Conservation (phyloP, 2,888 invertebrate genomes). For the Drosophila vallismaia region DNA sequence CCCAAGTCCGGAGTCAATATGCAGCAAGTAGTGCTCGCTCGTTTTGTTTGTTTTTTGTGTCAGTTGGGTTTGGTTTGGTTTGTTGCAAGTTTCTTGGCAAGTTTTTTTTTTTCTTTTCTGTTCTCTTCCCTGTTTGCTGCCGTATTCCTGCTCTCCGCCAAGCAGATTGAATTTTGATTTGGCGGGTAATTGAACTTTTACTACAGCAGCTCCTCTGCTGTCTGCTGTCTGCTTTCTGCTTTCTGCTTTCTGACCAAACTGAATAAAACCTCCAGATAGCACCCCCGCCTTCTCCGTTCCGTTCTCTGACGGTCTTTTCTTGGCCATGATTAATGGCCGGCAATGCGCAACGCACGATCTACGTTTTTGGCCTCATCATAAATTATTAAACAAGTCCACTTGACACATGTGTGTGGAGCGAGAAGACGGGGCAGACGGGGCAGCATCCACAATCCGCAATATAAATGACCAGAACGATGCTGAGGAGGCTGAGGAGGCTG, state of each 20-base stretch:
- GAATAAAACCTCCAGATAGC: conserved; percentile 35
- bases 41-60: conserved; percentile 51
- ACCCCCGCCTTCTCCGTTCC: conserved; percentile 4
- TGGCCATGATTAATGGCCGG: conserved; percentile 76
- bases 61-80: conserved; percentile 4
- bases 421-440: not conserved
- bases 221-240: conserved; percentile 14
- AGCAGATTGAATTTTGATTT: conserved; percentile 81
- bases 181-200: conserved; percentile 81
- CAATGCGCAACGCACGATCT: conserved; percentile 78
- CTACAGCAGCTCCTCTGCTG: conserved; percentile 42
- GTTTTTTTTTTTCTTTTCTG: not conserved
- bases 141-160: conserved; percentile 58
- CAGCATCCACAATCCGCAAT: conserved; percentile 51
- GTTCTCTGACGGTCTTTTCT: conserved; percentile 6
- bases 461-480: conserved; percentile 72
- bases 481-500: too few relatives aligned
- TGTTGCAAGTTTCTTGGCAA: not conserved
- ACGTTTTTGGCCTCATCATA: conserved; percentile 79
- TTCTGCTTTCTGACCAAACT: conserved; percentile 12
- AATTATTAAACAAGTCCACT: conserved; percentile 78
- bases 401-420: conserved; percentile 68
- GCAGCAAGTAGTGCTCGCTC: conserved; percentile 26
- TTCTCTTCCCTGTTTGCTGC: conserved; percentile 19
- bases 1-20: conserved; percentile 2